phyloP scores from a whole-genome alignment of 2,888 invertebrate genomes.

The Ditylenchus weischeri region DNA sequence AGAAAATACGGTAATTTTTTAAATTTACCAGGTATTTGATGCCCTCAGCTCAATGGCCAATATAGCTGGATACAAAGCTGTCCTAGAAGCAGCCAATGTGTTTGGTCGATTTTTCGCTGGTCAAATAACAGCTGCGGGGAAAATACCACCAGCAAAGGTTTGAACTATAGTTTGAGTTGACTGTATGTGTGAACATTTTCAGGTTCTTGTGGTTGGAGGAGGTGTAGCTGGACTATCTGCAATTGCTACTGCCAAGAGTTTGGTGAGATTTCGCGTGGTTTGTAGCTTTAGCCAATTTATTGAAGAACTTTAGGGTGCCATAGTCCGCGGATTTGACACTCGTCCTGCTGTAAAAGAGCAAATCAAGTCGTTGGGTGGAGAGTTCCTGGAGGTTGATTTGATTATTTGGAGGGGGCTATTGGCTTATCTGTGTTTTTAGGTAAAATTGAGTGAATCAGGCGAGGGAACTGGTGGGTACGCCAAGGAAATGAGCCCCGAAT shows the following conservation, averaged over 20 bases:
- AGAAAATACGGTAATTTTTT: too few species aligned
- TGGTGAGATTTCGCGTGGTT: constrained; percentile 61
- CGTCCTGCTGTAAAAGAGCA: constrained; percentile 78
- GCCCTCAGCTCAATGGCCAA: constrained; percentile 88
- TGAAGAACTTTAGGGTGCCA: constrained; percentile 67
- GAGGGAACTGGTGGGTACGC: constrained; percentile 52
- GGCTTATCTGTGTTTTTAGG: constrained; percentile 66
- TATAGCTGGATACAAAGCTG: constrained; percentile 74
- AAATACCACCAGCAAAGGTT: constrained; percentile 78
- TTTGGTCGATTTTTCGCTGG: constrained; percentile 87
- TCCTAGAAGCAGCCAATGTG: constrained; percentile 81
- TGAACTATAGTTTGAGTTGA: too few species aligned
- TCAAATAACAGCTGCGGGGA: constrained; percentile 82
- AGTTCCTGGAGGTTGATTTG: constrained; percentile 71
- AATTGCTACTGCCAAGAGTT: constrained; percentile 77
- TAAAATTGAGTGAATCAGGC: constrained; percentile 62
- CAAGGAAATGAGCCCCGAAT: constrained; percentile 74
- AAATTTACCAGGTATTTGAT: constrained; percentile 69
- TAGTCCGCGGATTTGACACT: constrained; percentile 83
- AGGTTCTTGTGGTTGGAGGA: constrained; percentile 74
- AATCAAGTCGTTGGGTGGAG: constrained; percentile 81
- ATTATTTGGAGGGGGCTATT: not conserved
- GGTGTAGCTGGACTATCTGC: constrained; percentile 85
- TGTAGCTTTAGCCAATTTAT: not conserved
- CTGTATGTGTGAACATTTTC: too few species aligned